Conservation (phyloP, 1,140 invertebrate species). For the Caerostris extrusa region DNA sequence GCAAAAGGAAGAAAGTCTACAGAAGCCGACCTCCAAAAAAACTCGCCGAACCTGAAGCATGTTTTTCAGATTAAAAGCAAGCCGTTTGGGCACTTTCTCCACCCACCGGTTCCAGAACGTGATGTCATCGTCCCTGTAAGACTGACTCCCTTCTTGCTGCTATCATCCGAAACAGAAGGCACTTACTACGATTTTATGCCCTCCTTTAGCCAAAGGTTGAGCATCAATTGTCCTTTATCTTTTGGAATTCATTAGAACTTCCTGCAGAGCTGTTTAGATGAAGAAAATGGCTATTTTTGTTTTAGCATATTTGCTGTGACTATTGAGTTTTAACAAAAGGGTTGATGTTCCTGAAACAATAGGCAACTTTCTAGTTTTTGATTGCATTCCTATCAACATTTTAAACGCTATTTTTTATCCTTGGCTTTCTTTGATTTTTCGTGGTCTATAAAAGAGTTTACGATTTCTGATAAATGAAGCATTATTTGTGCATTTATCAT, state of each 20-base stretch:
- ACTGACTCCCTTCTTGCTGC: neutral
- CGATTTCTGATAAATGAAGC: too few species aligned
- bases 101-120: conserved; percentile 71
- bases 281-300: neutral
- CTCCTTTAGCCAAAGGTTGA: conserved; percentile 28
- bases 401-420: neutral
- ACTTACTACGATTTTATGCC: conserved; percentile 60
- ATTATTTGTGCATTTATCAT: too few species aligned
- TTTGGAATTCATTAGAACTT: conserved; percentile 29
- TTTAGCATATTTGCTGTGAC: neutral
- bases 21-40: conserved; percentile 60
- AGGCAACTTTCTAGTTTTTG: neutral
- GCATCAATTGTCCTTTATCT: conserved; percentile 30
- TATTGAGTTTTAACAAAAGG: neutral
- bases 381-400: neutral
- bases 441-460: neutral
- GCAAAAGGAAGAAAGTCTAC: conserved; percentile 68
- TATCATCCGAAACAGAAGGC: conserved; percentile 27
- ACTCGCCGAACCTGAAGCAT: conserved; percentile 74
- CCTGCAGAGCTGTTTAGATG: neutral
- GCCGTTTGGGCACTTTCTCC: conserved; percentile 73
- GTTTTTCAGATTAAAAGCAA: conserved; percentile 52
- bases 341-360: neutral
- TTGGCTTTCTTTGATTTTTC: neutral
- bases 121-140: conserved; percentile 67